Percentiles rank a stretch among this genome's conserved stretches.
Evolutionary conservation across 2,888 invertebrate genomes (phyloP).

Genomic region (Hipparchia semele): DNA sequence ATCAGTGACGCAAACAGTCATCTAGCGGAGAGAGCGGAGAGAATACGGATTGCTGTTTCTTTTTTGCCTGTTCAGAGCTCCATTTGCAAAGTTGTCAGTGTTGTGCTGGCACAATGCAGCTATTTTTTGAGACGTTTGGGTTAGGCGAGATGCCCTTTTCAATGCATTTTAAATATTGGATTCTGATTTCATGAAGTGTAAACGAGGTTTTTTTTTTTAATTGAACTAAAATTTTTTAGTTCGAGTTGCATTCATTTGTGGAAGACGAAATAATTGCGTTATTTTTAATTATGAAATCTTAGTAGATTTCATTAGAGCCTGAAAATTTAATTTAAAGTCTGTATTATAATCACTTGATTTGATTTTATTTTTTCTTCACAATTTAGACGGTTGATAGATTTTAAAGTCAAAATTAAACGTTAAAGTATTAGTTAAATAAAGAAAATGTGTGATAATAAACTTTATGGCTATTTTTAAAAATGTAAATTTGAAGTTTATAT

Average conservation of each 20-base stretch:
- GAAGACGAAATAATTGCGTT: too few relatives aligned
- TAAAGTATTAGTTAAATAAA: neutral
- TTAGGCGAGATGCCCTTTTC: slow-evolving; percentile 32
- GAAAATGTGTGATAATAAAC: neutral
- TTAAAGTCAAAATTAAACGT: too few relatives aligned
- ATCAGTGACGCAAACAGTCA: slow-evolving; percentile 32
- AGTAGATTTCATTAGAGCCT: too few relatives aligned
- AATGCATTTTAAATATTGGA: slow-evolving; percentile 4
- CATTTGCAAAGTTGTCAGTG: slow-evolving; percentile 34
- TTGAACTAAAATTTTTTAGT: too few relatives aligned
- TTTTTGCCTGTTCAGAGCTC: slow-evolving; percentile 37
- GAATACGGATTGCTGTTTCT: slow-evolving; percentile 37
- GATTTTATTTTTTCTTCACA: too few relatives aligned
- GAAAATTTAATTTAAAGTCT: too few relatives aligned
- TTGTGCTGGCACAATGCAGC: slow-evolving; percentile 29
- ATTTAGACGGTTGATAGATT: too few relatives aligned
- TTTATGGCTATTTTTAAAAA: neutral
- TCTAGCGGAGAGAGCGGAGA: slow-evolving; percentile 25
- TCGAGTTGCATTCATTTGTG: too few relatives aligned
- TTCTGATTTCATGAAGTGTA: neutral
- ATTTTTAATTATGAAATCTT: too few relatives aligned
- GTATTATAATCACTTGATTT: too few relatives aligned
- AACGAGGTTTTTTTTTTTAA: too few relatives aligned
- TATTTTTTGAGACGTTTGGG: slow-evolving; percentile 27
- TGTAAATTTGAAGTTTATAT: neutral